These are phyloP conservation scores for Drosophila sturtevanti DNA, from an alignment of 1,140 invertebrate species.

Conservation along the genomic window DNA sequence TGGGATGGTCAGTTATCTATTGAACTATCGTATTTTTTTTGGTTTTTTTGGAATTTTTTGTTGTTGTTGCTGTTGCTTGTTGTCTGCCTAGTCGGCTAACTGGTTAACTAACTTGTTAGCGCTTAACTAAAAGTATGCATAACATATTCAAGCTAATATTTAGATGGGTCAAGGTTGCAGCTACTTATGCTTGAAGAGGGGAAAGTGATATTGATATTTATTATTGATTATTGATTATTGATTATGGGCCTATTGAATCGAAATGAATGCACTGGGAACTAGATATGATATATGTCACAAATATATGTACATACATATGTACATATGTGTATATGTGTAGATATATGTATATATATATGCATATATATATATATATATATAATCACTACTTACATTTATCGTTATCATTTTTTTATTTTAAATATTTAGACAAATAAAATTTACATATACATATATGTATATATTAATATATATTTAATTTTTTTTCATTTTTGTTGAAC, in stretches of 20 bases:
- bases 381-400: no score
- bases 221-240: slow-evolving; percentile 9
- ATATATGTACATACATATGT: no score
- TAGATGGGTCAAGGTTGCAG: slow-evolving; percentile 46
- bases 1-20: slow-evolving; percentile 28
- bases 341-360: no score
- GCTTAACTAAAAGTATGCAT: slow-evolving; percentile 24
- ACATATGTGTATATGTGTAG: no score
- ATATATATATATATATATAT: no score
- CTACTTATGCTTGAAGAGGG: background rate
- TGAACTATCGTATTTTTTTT: slow-evolving; percentile 11
- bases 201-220: slow-evolving; percentile 2
- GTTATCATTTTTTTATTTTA: no score
- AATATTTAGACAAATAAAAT: no score
- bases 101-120: slow-evolving; percentile 49
- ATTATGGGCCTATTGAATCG: background rate
- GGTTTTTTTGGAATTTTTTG: background rate
- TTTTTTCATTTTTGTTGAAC: no score
- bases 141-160: slow-evolving; percentile 22
- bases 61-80: slow-evolving; percentile 8
- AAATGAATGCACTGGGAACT: background rate
- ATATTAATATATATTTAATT: no score
- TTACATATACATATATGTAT: no score
- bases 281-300: background rate
- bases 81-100: background rate